A percentile compares a stretch with the other conserved stretches of the same genome.
Evolutionary conservation across 2,113 vertebrate genomes (phyloP).

Genomic region (Hyperopisus bebe): DNA sequence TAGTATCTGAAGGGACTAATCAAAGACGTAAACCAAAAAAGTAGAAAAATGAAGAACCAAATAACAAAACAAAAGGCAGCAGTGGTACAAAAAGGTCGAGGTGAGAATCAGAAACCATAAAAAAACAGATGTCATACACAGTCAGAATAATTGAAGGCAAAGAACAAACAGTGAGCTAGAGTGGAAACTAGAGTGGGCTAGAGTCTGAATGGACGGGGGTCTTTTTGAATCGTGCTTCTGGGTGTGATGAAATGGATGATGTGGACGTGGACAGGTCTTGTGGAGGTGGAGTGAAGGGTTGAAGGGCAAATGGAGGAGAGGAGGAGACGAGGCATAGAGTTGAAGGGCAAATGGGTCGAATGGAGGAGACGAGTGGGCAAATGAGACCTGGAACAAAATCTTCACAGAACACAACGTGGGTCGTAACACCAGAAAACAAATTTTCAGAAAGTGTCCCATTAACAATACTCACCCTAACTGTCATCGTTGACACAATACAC

Average conservation of each 20-base stretch:
- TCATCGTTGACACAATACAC: too few relatives aligned
- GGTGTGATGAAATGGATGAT: background rate
- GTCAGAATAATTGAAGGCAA: background rate
- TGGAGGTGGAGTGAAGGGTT: background rate
- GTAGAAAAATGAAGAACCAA: too few relatives aligned
- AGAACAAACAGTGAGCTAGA: background rate
- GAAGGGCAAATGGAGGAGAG: background rate
- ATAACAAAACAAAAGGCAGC: background rate
- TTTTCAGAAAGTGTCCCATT: too few relatives aligned
- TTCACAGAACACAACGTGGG: background rate
- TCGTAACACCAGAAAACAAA: background rate
- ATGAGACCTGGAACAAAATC: background rate
- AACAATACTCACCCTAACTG: too few relatives aligned
- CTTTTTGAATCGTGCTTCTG: background rate
- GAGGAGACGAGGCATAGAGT: too few relatives aligned
- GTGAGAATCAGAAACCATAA: background rate
- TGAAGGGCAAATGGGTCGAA: too few relatives aligned
- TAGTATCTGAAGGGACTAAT: background rate
- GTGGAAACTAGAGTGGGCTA: too few relatives aligned
- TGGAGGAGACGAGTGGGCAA: too few relatives aligned
- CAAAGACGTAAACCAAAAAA: background rate
- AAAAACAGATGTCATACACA: background rate
- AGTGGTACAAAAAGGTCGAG: background rate
- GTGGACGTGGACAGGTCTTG: background rate
- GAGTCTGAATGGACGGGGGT: background rate